Base-by-base conservation (phyloP, 2,113 vertebrate species). In the Crotalus tigris region DNA sequence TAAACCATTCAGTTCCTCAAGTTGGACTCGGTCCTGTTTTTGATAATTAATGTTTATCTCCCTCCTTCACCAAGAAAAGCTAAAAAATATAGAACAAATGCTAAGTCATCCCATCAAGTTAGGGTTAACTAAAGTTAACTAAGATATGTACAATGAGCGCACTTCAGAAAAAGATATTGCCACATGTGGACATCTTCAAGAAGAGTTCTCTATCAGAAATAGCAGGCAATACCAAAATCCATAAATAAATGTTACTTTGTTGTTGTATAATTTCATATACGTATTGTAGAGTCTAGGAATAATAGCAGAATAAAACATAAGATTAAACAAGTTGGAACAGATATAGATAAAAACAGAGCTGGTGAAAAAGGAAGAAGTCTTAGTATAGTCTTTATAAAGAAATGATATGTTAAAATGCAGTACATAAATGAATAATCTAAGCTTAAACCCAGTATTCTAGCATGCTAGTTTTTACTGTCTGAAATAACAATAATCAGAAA, bases 401-500 rank as follows among this genome's bases (percentile, higher is more conserved):
- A 93, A 89, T 9, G 93, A 69, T 94, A 92, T 95, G 90, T 95
- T 95, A 95, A 95, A 95, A 33, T 19, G 17, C 94, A 93, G 95
- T 94, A 96, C 93, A 93, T 92, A 69, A 81, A 96, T 97, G 95
- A 97, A 97, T 97, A 97, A 97, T 96, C 95, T 95, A 93, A 95
- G 94, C 95, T 97, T 97, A 96, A 81, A 96, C 93, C 94, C 90
- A 95, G 95, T 96, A 96, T 94, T 94, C 95, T 94, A 93, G 97
- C 93, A 90, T 21, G 85, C 92, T 95, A 97, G 97, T 96, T 96
- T 96, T 93, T 96, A 93, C 97, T 95, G 89, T 91, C 95, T 97
- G 95, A 97, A 97, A 97, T 96, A 97, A 33, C 69, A 75, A 96
- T 97, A 97, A 97, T 95, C 96, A 97, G 95, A 96, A 94, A 96